phyloP scores from a whole-genome alignment of 1,140 invertebrate genomes.

The Aphelenchoides besseyi region DNA sequence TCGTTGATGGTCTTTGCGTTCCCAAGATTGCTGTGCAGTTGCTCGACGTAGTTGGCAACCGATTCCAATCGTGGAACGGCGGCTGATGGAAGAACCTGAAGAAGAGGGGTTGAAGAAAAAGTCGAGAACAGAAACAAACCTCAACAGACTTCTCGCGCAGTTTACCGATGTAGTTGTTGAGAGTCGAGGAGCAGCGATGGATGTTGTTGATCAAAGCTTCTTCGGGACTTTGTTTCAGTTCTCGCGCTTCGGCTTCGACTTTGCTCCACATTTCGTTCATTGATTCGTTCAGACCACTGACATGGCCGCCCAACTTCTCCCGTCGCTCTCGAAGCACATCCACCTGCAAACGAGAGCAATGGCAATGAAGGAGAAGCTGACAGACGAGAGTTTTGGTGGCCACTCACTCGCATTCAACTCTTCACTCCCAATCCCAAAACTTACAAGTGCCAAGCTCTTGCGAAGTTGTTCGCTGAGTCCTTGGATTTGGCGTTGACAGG shows the following conservation, averaged over 20 bases:
- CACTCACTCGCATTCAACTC: neutral
- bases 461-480: constrained; percentile 1
- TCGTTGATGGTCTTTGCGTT: neutral
- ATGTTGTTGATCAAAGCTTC: constrained; percentile 6
- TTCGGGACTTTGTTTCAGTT: neutral
- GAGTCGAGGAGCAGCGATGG: neutral
- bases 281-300: neutral
- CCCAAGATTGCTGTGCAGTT: constrained; percentile 8
- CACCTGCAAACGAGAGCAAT: neutral
- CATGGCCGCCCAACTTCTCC: neutral
- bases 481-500: neutral
- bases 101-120: neutral
- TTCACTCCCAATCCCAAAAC: neutral
- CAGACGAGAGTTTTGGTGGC: neutral
- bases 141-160: neutral
- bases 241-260: constrained; percentile 9
- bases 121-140: neutral
- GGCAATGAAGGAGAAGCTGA: neutral
- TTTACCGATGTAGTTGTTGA: constrained; percentile 4
- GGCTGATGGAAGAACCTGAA: neutral
- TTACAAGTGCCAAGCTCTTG: constrained; percentile 2
- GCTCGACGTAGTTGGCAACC: constrained; percentile 6
- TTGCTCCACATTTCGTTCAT: neutral
- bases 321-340: neutral
- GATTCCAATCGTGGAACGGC: constrained; percentile 8